phyloP scores from a whole-genome alignment of 2,113 vertebrate species.

The Aspidoscelis tigris region DNA sequence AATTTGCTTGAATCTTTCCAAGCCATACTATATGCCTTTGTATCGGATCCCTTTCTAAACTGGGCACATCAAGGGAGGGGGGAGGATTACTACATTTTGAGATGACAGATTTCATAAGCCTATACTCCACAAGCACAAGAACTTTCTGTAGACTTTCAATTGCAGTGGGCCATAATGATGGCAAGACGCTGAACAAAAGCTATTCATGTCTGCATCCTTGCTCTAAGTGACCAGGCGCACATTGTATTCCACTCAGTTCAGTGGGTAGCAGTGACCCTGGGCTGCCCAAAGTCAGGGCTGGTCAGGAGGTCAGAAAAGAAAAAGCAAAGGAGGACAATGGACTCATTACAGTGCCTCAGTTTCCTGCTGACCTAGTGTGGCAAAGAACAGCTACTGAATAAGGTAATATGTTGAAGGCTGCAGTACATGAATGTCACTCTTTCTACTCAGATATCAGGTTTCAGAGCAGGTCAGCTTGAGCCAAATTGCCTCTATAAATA shows the following conservation, averaged over 20 bases:
- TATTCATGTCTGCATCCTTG: neutral
- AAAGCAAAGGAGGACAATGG: neutral
- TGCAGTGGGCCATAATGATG: neutral
- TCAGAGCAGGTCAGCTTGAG: slow-evolving; percentile 24
- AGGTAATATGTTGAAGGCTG: neutral
- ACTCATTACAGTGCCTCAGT: slow-evolving; percentile 7
- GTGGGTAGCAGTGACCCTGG: neutral
- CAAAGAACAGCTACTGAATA: slow-evolving; percentile 4
- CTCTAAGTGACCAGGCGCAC: neutral
- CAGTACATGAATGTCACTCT: slow-evolving; percentile 16
- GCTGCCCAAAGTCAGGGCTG: neutral
- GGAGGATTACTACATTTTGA: neutral
- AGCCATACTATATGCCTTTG: neutral
- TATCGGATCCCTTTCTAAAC: neutral
- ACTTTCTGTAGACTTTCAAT: neutral
- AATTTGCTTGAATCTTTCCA: neutral
- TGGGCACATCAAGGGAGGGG: too few relatives aligned
- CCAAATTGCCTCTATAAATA: slow-evolving; percentile 38
- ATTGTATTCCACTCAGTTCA: neutral
- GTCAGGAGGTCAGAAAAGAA: neutral
- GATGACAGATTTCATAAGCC: neutral
- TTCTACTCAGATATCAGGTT: slow-evolving; percentile 10
- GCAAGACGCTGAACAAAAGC: neutral
- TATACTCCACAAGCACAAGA: neutral
- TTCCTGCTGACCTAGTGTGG: slow-evolving; percentile 15